phyloP scores from a whole-genome alignment of 2,797 vertebrate genomes.

The Hydrolagus colliei region DNA sequence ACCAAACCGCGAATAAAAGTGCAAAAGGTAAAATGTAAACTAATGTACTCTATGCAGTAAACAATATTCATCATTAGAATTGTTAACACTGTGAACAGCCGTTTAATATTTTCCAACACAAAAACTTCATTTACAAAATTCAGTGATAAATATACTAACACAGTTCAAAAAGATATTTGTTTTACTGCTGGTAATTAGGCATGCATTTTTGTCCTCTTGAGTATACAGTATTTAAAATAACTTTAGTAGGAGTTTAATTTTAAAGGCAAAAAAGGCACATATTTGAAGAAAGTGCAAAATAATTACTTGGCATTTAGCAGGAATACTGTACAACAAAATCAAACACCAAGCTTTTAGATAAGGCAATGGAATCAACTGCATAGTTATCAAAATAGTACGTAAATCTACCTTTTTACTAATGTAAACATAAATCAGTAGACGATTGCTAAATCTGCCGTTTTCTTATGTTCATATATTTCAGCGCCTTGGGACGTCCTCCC shows the following conservation, averaged over 20 bases:
- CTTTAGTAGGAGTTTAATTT: neutral
- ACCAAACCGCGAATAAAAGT: no score
- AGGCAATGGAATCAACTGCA: no score
- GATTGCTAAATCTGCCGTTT: neutral
- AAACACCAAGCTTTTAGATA: neutral
- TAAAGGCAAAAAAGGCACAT: neutral
- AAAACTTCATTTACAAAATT: neutral
- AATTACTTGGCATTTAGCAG: neutral
- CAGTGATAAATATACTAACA: neutral
- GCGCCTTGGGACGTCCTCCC: no score
- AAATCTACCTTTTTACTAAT: neutral
- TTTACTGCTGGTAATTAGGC: neutral
- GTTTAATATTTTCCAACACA: slow-evolving; percentile 18
- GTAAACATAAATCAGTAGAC: slow-evolving; percentile 1
- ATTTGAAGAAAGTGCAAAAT: slow-evolving; percentile 24
- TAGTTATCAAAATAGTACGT: neutral
- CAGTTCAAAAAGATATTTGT: neutral
- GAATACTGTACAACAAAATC: neutral
- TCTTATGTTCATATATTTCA: neutral
- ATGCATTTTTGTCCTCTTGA: neutral
- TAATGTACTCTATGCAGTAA: neutral
- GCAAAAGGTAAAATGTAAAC: no score
- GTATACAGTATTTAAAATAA: neutral
- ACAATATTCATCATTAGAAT: neutral
- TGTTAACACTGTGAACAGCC: neutral